These are phyloP conservation scores for Tuberolachnus salignus DNA, from an alignment of 2,888 invertebrate species.

Conservation along the genomic window DNA sequence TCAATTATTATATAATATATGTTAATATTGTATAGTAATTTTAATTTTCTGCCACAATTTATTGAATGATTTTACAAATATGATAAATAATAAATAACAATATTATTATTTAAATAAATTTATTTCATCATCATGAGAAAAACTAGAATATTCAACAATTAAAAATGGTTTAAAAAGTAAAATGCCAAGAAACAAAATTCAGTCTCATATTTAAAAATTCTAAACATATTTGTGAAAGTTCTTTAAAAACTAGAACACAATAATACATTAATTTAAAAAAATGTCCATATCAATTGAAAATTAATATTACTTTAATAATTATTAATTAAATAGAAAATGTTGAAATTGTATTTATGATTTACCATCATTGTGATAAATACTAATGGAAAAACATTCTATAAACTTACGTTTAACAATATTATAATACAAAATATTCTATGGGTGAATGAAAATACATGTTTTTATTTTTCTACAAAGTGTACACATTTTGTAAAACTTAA, in stretches of 20 bases:
- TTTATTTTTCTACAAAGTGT: neutral
- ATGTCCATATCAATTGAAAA: neutral
- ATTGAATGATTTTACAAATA: neutral
- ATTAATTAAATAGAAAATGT: neutral
- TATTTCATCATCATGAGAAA: slow-evolving; percentile 20
- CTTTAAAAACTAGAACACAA: slow-evolving; percentile 18
- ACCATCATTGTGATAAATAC: neutral
- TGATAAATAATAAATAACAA: neutral
- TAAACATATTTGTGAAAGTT: slow-evolving; percentile 3
- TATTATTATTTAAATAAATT: slow-evolving; percentile 23
- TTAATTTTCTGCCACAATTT: too few species aligned
- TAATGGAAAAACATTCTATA: neutral
- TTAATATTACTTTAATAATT: neutral
- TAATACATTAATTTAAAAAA: neutral
- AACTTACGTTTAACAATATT: slow-evolving; percentile 1
- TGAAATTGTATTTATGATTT: slow-evolving; percentile 18
- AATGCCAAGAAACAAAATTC: slow-evolving; percentile 32
- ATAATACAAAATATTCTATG: slow-evolving; percentile 24
- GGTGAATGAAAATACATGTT: neutral
- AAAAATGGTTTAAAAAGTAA: slow-evolving; percentile 23
- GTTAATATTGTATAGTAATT: too few species aligned
- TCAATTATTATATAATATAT: too few species aligned
- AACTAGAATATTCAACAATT: slow-evolving; percentile 20
- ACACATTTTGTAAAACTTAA: slow-evolving; percentile 2
- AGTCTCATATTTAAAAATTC: slow-evolving; percentile 36